These are phyloP conservation scores for Cyanocitta stelleri DNA, from an alignment of 2,113 vertebrate genomes.

Conservation along the genomic window DNA sequence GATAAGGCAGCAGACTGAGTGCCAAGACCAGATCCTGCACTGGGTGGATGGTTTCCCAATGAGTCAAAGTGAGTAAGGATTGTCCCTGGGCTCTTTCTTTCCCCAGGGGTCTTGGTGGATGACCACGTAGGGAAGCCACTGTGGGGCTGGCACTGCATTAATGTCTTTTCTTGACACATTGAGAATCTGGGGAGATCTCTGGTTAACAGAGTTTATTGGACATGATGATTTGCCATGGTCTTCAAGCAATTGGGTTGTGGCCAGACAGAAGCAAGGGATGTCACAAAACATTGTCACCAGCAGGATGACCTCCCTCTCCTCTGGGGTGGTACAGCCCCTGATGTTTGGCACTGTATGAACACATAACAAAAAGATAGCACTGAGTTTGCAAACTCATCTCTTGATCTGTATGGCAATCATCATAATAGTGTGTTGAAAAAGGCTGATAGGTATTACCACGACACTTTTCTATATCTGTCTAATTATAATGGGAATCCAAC, in stretches of 20 bases:
- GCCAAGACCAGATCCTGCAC: neutral
- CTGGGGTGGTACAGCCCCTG: neutral
- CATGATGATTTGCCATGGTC: neutral
- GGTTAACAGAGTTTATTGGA: neutral
- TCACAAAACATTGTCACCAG: neutral
- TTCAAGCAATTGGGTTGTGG: neutral
- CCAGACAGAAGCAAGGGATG: neutral
- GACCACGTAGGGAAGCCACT: fast-evolving
- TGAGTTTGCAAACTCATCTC: neutral
- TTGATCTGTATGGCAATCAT: neutral
- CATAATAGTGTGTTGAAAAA: neutral
- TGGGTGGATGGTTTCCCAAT: neutral
- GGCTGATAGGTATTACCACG: fast-evolving
- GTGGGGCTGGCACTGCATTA: neutral
- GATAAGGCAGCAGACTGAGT: neutral
- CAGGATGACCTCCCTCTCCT: neutral
- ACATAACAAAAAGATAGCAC: neutral
- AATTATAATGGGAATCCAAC: neutral
- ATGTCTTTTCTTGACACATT: neutral
- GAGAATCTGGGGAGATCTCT: neutral
- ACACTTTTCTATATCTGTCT: neutral
- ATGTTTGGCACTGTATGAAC: neutral
- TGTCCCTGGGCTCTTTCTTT: neutral
- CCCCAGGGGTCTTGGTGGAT: neutral
- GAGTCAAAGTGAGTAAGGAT: neutral